Conservation (phyloP, 2,113 vertebrate species). For the Hystrix cristata region DNA sequence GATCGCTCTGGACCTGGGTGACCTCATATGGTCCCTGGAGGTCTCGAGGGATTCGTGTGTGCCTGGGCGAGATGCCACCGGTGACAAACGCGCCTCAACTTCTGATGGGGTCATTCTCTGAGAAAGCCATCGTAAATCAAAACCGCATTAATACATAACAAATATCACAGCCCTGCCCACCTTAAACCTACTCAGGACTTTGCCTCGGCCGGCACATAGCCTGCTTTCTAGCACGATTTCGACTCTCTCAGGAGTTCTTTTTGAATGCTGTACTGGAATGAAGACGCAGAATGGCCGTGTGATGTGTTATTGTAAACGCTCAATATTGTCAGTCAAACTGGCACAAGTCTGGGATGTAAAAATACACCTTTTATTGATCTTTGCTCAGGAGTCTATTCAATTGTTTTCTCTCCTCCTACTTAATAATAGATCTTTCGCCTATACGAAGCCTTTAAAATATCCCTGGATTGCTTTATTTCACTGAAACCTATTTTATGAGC, state of each 20-base stretch:
- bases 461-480: background rate
- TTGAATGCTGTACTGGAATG: background rate
- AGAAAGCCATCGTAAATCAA: background rate
- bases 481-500: background rate
- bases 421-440: conserved; percentile 7
- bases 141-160: background rate
- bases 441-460: background rate
- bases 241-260: background rate
- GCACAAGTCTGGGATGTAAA: background rate
- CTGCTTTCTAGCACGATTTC: background rate
- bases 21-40: background rate
- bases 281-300: background rate
- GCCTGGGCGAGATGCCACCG: background rate
- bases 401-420: background rate
- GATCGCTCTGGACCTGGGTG: background rate
- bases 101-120: background rate
- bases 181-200: background rate
- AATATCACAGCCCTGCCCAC: background rate
- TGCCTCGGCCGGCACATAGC: background rate
- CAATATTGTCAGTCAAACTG: background rate
- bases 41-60: background rate
- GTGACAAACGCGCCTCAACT: background rate
- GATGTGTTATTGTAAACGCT: background rate
- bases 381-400: background rate
- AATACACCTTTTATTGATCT: background rate